phyloP scores from a whole-genome alignment of 2,113 vertebrate species.

The Poeciliopsis prolifica region DNA sequence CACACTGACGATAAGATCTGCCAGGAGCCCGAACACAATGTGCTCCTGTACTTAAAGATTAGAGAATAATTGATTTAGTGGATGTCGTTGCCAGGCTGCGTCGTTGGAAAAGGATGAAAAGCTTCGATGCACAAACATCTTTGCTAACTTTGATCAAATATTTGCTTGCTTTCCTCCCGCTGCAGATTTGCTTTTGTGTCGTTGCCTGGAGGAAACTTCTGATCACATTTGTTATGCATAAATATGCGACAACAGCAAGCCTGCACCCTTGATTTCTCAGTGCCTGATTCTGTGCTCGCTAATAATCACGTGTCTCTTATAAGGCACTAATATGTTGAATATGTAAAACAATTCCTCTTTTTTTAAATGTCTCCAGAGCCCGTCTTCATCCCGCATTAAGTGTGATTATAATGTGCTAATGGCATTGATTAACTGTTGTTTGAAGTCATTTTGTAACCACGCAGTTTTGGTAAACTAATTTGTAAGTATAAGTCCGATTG shows the following conservation, averaged over 20 bases:
- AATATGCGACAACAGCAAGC: conserved; percentile 42
- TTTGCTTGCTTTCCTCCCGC: conserved; percentile 45
- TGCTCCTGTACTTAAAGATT: conserved; percentile 12
- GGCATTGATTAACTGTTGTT: conserved; percentile 26
- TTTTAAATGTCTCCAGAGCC: conserved; percentile 24
- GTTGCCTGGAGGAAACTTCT: conserved; percentile 51
- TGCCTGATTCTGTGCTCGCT: conserved; percentile 33
- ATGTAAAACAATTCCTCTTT: conserved; percentile 43
- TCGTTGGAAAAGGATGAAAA: conserved; percentile 43
- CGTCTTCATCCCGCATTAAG: conserved; percentile 27
- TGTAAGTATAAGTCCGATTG: conserved; percentile 3
- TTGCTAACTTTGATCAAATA: conserved; percentile 65
- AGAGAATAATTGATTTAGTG: conserved; percentile 37
- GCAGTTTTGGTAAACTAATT: conserved; percentile 13
- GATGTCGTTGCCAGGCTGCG: conserved; percentile 35
- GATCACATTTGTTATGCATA: conserved; percentile 63
- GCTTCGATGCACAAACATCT: conserved; percentile 1
- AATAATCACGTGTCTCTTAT: conserved; percentile 38
- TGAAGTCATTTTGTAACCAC: neutral
- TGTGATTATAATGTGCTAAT: conserved; percentile 39
- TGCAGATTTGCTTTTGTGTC: conserved; percentile 41
- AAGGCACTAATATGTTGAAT: conserved; percentile 50
- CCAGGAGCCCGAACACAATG: conserved; percentile 13
- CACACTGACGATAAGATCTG: conserved; percentile 14
- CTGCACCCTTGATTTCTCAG: conserved; percentile 60